These are phyloP conservation scores for Corythornis madagascariensis DNA, from an alignment of 2,113 vertebrate species.

Conservation along the genomic window DNA sequence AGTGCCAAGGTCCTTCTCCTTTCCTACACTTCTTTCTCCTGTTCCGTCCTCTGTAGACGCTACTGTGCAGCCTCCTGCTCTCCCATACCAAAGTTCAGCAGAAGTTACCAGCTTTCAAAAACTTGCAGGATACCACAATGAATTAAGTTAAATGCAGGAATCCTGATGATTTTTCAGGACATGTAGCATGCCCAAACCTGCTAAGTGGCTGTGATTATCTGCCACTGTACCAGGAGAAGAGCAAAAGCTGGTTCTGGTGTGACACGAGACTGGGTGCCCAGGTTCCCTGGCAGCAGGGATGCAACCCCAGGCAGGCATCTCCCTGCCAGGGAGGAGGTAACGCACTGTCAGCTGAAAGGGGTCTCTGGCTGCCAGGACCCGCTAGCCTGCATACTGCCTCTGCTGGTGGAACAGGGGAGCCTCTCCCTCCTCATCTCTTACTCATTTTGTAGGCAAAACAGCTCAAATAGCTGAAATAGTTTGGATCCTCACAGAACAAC, in stretches of 20 bases:
- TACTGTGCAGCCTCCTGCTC: not conserved
- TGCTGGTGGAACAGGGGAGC: constrained; percentile 1
- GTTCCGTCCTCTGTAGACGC: not conserved
- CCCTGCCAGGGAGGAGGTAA: constrained; percentile 17
- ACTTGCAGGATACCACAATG: not conserved
- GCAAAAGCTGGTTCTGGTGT: not conserved
- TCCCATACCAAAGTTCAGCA: not conserved
- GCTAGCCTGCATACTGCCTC: not conserved
- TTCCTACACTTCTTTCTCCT: not conserved
- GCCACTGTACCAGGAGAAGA: not conserved
- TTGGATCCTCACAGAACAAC: constrained; percentile 10
- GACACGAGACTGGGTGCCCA: not conserved
- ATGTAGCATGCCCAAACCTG: not conserved
- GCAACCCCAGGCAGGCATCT: not conserved
- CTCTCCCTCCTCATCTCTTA: constrained; percentile 21
- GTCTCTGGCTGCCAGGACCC: not conserved
- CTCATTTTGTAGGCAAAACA: constrained; percentile 43
- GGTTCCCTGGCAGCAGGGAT: not conserved
- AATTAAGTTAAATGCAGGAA: not conserved
- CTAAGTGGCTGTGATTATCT: not conserved
- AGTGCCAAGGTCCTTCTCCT: not conserved
- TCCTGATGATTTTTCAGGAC: not conserved
- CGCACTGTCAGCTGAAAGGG: constrained; percentile 18
- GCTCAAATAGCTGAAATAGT: constrained; percentile 58
- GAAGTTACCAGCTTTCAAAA: not conserved